phyloP scores from a whole-genome alignment of 1,140 invertebrate species.

The Triops longicaudatus region DNA sequence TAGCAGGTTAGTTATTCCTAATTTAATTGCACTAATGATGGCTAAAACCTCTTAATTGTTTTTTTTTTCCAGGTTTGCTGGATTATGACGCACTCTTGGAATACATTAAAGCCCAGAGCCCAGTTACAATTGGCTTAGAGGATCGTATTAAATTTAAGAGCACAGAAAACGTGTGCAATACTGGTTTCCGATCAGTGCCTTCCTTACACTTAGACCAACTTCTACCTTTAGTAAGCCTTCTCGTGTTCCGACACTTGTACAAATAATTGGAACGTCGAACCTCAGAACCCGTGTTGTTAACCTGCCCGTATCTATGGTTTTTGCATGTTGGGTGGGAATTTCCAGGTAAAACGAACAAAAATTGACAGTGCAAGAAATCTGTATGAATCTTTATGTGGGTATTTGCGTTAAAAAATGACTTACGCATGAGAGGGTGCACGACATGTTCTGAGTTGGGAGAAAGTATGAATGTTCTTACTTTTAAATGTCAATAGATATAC shows the following conservation, averaged over 20 bases:
- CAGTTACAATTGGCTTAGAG: constrained; percentile 37
- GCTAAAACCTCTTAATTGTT: neutral
- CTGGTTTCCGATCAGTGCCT: neutral
- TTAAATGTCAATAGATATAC: neutral
- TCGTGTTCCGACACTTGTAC: neutral
- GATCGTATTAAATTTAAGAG: constrained; percentile 35
- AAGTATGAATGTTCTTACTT: neutral
- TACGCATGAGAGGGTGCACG: neutral
- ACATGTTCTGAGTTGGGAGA: neutral
- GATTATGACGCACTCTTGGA: constrained; percentile 39
- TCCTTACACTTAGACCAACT: neutral
- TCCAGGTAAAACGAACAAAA: neutral
- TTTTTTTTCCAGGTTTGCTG: constrained; percentile 34
- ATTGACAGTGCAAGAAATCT: neutral
- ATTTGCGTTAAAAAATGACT: neutral
- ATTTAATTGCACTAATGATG: neutral
- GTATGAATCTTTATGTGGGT: neutral
- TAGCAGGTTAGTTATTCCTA: neutral
- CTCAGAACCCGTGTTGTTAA: neutral
- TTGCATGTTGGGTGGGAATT: neutral
- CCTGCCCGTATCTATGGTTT: neutral
- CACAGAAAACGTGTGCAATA: neutral
- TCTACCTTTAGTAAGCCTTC: constrained; percentile 6
- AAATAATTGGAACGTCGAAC: neutral
- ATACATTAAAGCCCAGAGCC: constrained; percentile 35